Conservation (phyloP, 2,888 invertebrate genomes). For the Drosophila rellima region DNA sequence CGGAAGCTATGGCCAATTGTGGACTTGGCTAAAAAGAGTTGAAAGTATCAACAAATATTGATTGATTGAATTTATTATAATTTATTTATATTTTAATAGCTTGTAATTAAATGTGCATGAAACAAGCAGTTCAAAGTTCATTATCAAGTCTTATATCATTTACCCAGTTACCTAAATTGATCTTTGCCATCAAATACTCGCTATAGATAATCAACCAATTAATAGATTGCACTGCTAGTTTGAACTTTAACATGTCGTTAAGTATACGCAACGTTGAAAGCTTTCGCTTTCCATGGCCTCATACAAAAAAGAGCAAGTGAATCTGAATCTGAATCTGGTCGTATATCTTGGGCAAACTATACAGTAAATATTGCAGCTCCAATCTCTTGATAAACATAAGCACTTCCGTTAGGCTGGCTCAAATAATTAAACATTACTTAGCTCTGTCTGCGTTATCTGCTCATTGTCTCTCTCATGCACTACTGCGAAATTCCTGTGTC, state of each 20-base stretch:
- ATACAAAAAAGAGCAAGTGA: neutral
- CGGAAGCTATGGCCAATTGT: conserved; percentile 1
- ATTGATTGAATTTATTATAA: neutral
- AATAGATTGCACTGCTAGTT: conserved; percentile 4
- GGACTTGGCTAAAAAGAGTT: neutral
- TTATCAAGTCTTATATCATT: neutral
- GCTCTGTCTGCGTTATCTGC: conserved; percentile 41
- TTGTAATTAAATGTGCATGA: neutral
- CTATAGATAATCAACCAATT: conserved; percentile 36
- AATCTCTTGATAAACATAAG: conserved; percentile 49
- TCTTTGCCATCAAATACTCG: neutral
- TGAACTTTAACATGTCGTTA: conserved; percentile 59
- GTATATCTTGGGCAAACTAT: conserved; percentile 8
- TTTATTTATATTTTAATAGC: neutral
- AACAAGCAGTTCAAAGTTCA: neutral
- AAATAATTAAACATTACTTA: conserved; percentile 52
- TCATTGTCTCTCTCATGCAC: conserved; percentile 16
- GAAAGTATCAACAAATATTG: neutral
- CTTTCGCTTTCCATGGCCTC: conserved; percentile 43
- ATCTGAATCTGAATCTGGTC: conserved; percentile 6
- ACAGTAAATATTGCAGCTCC: conserved; percentile 52
- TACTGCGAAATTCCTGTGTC: conserved; percentile 72
- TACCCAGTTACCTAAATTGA: neutral
- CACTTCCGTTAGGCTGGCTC: conserved; percentile 63
- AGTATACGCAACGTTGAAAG: conserved; percentile 58